Percentiles rank a stretch among this genome's conserved stretches.
These are phyloP conservation scores for Drosophila mauritiana DNA, from an alignment of 1,140 invertebrate genomes.

Conservation along the genomic window DNA sequence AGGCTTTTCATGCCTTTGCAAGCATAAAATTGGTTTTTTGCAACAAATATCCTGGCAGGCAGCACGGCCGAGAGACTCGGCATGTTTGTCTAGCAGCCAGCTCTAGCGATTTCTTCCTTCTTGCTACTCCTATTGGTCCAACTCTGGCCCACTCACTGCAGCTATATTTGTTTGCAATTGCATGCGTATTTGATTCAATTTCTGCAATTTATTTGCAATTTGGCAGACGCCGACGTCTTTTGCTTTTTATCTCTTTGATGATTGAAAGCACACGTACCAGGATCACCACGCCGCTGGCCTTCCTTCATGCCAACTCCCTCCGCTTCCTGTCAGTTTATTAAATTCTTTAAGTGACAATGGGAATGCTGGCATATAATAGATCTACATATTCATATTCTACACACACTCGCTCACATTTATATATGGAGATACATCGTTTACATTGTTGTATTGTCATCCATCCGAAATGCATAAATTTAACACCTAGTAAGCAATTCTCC, in stretches of 20 bases:
- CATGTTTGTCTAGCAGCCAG: slow-evolving; percentile 58
- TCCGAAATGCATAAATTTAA: slow-evolving; percentile 83
- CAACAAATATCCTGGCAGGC: slow-evolving; percentile 76
- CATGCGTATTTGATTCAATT: slow-evolving; percentile 83
- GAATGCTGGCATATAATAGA: slow-evolving; percentile 6
- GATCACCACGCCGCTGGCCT: slow-evolving; percentile 8
- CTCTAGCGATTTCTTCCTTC: slow-evolving; percentile 11
- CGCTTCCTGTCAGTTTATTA: slow-evolving; percentile 46
- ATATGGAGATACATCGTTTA: slow-evolving; percentile 36
- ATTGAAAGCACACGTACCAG: slow-evolving; percentile 74
- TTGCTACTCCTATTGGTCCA: slow-evolving; percentile 14
- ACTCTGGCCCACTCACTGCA: background rate
- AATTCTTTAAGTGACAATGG: slow-evolving; percentile 63
- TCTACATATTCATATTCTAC: slow-evolving; percentile 24
- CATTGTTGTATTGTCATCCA: slow-evolving; percentile 75
- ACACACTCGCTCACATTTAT: slow-evolving; percentile 4
- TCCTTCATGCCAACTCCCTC: background rate
- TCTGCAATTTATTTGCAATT: slow-evolving; percentile 83
- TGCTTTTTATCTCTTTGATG: slow-evolving; percentile 80
- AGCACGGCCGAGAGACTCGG: slow-evolving; percentile 43
- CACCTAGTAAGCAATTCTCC: slow-evolving; percentile 75
- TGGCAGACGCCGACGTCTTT: slow-evolving; percentile 62
- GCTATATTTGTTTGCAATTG: slow-evolving; percentile 80
- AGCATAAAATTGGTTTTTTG: slow-evolving; percentile 84
- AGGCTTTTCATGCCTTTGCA: slow-evolving; percentile 84